Evolutionary conservation across 2,113 vertebrate genomes (phyloP), one percentile per base, ranked within the genome.

Genomic region (Anarrhichthys ocellatus): DNA sequence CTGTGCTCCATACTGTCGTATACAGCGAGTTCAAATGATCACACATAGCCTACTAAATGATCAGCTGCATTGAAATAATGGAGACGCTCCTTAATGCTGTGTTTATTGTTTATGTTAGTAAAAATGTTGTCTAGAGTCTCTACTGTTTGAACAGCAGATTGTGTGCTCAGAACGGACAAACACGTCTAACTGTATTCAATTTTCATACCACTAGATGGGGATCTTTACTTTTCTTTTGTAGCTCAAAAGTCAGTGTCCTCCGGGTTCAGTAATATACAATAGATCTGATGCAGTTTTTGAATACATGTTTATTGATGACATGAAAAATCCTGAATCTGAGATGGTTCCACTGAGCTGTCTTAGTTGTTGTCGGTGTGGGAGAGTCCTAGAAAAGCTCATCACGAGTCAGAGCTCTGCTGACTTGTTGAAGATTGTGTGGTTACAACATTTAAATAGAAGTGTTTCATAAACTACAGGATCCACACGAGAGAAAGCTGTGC

Each of bases 181-280:
- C 11, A 44, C 44, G 20, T 50, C 5, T 7, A 67, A 44, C n/a
- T 82, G 71, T 65, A 77, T 79, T 8, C 17, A 4, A 22, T 10
- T 5, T 73, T 73, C 15, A 15, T 1, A 40, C 89, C 93, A 92
- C 91, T 90, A 91, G 92, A 76, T 90, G 92, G 92, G 0, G 83
- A 42, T 81, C 64, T 90, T 83, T n/a, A 40, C 68, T 52, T 69
- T 64, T 40, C 5, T 73, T 71, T 48, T 38, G 3, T 27, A 42
- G 32, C 27, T 14, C 32, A 42, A 9, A 0, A 15, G n/a, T 13
- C 9, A 50, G 40, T 56, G 17, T 73, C 34, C 15, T 73, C 9
- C 20, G 27, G 40, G 27, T 65, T 48, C 5, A 64, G 22, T 59
- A 42, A 59, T 24, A 15, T 15, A 61, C 8, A 46, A 6, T 6